A percentile compares a stretch with the other conserved stretches of the same genome.
Conservation (phyloP, 1,140 invertebrate species). For the Hesperophylax magnus region DNA sequence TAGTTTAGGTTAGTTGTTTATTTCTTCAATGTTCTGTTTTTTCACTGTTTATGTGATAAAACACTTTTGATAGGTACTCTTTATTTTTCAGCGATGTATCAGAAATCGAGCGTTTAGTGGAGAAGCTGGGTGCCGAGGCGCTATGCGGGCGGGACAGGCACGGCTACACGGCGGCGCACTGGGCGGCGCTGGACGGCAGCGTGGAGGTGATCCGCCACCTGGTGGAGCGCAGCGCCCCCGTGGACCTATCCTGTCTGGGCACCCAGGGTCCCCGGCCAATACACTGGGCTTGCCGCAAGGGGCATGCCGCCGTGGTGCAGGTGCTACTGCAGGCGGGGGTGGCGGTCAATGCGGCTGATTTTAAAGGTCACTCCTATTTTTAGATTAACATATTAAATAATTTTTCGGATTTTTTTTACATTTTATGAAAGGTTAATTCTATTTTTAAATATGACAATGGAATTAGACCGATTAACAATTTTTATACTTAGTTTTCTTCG, state of each 20-base stretch:
- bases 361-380: conserved; percentile 75
- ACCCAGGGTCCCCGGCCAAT: conserved; percentile 91
- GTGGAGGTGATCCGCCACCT: conserved; percentile 88
- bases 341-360: conserved; percentile 89
- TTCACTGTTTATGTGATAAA: no score
- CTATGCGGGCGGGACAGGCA: conserved; percentile 87
- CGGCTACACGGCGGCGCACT: conserved; percentile 93
- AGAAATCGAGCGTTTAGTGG: conserved; percentile 83
- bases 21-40: no score
- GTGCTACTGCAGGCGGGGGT: conserved; percentile 88
- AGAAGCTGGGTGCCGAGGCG: conserved; percentile 80
- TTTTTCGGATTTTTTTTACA: no score
- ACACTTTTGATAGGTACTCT: no score
- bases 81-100: conserved; percentile 74
- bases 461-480: no score
- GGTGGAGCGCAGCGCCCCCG: conserved; percentile 84
- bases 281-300: conserved; percentile 91
- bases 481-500: no score
- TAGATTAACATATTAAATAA: background rate
- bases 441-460: no score
- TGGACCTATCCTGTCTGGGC: conserved; percentile 89
- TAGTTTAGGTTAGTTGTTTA: no score
- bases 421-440: no score
- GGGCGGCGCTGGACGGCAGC: conserved; percentile 91
- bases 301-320: conserved; percentile 89